Conservation (phyloP, 2,797 vertebrate genomes). For the Eleutherodactylus coqui region DNA sequence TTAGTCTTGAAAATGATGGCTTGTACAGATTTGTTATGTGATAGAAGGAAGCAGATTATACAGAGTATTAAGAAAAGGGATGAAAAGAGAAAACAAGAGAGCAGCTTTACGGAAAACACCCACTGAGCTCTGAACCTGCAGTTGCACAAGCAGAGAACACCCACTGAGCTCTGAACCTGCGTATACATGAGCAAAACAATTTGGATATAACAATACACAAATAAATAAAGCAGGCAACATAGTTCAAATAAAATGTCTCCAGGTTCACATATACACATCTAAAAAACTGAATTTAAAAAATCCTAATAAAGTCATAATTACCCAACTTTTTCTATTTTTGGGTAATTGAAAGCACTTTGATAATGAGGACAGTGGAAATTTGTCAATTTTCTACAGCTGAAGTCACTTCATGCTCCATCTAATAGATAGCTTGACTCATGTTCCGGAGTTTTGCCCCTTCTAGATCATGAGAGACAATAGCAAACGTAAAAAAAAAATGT, state of each 20-base stretch:
- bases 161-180: neutral
- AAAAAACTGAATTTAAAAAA: no score
- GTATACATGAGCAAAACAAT: no score
- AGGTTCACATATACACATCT: no score
- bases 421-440: no score
- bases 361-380: neutral
- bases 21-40: neutral
- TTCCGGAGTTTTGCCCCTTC: neutral
- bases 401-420: neutral
- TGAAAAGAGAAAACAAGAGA: neutral
- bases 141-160: neutral
- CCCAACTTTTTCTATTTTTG: no score
- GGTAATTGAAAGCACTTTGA: neutral
- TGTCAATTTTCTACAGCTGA: neutral
- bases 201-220: no score
- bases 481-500: neutral
- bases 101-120: neutral
- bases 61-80: no score
- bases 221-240: neutral
- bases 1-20: neutral
- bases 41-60: no score
- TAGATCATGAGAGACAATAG: neutral
- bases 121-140: neutral
- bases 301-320: no score
- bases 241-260: no score